Evolutionary conservation across 2,113 vertebrate species (phyloP).

Genomic region (Equus quagga): DNA sequence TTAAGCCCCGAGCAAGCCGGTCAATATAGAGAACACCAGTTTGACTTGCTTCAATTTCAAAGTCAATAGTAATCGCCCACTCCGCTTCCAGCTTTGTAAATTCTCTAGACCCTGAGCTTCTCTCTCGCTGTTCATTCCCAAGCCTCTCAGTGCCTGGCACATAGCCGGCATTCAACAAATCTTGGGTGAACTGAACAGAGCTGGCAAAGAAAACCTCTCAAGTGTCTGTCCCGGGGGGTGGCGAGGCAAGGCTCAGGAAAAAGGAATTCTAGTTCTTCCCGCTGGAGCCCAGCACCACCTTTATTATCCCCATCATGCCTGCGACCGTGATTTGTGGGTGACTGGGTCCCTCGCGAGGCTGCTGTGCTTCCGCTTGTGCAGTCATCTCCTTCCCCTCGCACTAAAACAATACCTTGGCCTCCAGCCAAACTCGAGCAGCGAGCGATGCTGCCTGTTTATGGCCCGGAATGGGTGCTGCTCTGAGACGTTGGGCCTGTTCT

Average conservation of each 20-base stretch:
- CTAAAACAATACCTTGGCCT: slow-evolving; percentile 80
- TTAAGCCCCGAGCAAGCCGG: not conserved
- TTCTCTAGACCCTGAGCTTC: not conserved
- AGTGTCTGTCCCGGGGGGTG: not conserved
- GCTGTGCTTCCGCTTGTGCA: slow-evolving; percentile 74
- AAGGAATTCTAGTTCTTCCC: not conserved
- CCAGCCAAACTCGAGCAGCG: slow-evolving; percentile 67
- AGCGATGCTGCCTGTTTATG: not conserved
- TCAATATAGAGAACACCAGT: not conserved
- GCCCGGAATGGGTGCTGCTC: not conserved
- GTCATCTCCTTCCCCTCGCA: slow-evolving; percentile 78
- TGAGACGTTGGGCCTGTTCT: not conserved
- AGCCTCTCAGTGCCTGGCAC: not conserved
- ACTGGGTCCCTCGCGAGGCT: not conserved
- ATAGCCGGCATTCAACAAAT: not conserved
- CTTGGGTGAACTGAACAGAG: not conserved
- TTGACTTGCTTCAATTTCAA: not conserved
- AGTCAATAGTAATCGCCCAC: not conserved
- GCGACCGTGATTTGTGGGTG: slow-evolving; percentile 62
- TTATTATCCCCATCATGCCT: slow-evolving; percentile 15
- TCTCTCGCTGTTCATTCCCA: not conserved
- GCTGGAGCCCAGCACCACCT: not conserved
- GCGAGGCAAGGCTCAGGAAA: not conserved
- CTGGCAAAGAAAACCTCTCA: not conserved
- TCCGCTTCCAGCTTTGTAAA: not conserved